phyloP scores from a whole-genome alignment of 1,140 invertebrate species.

The Vanessa tameamea region DNA sequence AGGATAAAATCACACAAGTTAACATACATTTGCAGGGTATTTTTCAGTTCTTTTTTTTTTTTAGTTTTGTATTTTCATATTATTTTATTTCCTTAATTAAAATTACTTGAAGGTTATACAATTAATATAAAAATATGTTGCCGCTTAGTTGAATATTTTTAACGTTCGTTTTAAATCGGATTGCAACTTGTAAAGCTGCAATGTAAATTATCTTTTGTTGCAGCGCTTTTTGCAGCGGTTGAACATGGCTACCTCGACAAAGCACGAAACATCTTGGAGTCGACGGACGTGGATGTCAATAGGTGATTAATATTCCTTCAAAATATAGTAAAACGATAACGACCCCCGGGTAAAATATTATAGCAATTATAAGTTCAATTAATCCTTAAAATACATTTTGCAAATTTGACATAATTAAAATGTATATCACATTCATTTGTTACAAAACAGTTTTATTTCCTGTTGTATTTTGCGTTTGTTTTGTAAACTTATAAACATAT shows the following conservation, averaged over 20 bases:
- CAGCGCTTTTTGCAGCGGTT: conserved; percentile 94
- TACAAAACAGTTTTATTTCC: no score
- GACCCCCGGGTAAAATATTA: no score
- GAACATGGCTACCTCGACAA: conserved; percentile 96
- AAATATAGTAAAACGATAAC: background rate
- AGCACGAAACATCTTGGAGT: conserved; percentile 92
- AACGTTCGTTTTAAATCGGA: no score
- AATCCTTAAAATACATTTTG: no score
- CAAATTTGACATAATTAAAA: no score
- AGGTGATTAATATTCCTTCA: conserved; percentile 83
- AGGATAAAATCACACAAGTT: conserved; percentile 89
- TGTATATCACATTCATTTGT: no score
- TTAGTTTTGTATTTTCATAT: conserved; percentile 36
- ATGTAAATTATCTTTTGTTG: conserved; percentile 62
- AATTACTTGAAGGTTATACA: no score
- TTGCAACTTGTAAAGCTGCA: background rate
- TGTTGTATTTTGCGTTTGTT: no score
- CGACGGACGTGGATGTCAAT: conserved; percentile 94
- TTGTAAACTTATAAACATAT: no score
- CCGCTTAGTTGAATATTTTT: no score
- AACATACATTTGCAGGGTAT: conserved; percentile 94
- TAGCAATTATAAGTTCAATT: no score
- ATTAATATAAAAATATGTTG: no score
- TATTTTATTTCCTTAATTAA: conserved; percentile 29
- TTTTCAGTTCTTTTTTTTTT: conserved; percentile 46